Evolutionary conservation across 2,113 vertebrate species (phyloP), one percentile per base, ranked within the genome.

Genomic region (Neodontobutis hainanensis): DNA sequence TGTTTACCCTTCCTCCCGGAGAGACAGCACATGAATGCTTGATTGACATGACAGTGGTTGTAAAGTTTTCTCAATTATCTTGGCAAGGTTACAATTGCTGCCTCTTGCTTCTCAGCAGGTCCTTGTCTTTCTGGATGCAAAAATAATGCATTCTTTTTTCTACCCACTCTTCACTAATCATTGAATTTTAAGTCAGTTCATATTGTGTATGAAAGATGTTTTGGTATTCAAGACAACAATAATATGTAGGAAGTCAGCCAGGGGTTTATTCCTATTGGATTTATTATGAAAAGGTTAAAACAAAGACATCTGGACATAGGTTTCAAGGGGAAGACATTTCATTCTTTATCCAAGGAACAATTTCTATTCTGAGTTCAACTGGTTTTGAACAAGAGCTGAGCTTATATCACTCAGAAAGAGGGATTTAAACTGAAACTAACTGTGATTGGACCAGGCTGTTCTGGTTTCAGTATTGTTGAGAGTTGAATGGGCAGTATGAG

Each of bases 41-140:
- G 84, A 85, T 78, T 80, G 85, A 87, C 83, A 63, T 59, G 68
- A 70, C 79, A 73, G 80, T 80, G 82, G 71, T 73, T 76, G 79
- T 77, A 75, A 86, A 85, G 84, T 89, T 82, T 87, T 70, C 72
- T 79, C 86, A 87, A 87, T 90, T 90, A 89, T 85, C 82, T 70
- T 80, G 83, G 83, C 85, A 67, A 84, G 78, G 81, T 85, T 87
- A 82, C 79, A 65, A 77, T 70, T 69, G 69, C 87, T 78, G 74
- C 66, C 60, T 78, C 69, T 64, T 57, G 55, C 70, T 68, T 71
- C 75, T 19, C 73, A 80, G 82, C 78, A 78, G 70, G 66, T 68
- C 61, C 49, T 71, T 79, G 80, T 74, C 72, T 70, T 78, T 77
- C 57, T 62, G 52, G 65, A 55, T 56, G 66, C 61, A 69, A 73